Evolutionary conservation across 2,888 invertebrate species (phyloP).

Genomic region (Eupithecia vulgata): DNA sequence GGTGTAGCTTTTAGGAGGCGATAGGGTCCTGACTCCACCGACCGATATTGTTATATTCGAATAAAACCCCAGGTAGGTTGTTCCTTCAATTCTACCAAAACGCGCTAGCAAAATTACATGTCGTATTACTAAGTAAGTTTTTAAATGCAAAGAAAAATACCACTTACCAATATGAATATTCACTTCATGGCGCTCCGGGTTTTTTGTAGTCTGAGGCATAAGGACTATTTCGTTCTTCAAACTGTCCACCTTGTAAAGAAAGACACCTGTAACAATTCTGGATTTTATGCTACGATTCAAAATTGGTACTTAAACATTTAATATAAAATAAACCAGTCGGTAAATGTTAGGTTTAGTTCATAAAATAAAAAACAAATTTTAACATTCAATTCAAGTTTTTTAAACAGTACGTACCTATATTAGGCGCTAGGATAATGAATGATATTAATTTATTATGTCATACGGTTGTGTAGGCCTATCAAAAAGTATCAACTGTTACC

Average conservation of each 20-base stretch:
- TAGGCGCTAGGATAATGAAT: too few relatives aligned
- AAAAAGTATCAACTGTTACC: too few relatives aligned
- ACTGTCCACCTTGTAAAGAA: constrained; percentile 83
- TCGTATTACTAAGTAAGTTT: too few relatives aligned
- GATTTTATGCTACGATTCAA: not conserved
- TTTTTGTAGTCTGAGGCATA: constrained; percentile 75
- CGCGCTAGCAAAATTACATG: too few relatives aligned
- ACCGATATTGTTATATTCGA: not conserved
- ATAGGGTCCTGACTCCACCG: not conserved
- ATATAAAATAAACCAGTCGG: not conserved
- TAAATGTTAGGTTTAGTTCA: too few relatives aligned
- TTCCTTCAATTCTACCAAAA: not conserved
- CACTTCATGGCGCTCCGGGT: constrained; percentile 79
- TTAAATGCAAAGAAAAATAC: too few relatives aligned
- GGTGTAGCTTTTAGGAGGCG: too few relatives aligned
- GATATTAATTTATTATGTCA: too few relatives aligned
- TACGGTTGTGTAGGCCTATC: too few relatives aligned
- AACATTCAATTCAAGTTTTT: too few relatives aligned
- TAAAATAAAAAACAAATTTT: too few relatives aligned
- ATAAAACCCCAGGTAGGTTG: not conserved
- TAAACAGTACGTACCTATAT: too few relatives aligned
- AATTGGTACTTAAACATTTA: not conserved
- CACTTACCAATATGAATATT: constrained; percentile 83
- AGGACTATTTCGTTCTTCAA: constrained; percentile 81
- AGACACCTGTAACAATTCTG: constrained; percentile 70